Conservation (phyloP, 1,140 invertebrate genomes). For the Aricia agestis region DNA sequence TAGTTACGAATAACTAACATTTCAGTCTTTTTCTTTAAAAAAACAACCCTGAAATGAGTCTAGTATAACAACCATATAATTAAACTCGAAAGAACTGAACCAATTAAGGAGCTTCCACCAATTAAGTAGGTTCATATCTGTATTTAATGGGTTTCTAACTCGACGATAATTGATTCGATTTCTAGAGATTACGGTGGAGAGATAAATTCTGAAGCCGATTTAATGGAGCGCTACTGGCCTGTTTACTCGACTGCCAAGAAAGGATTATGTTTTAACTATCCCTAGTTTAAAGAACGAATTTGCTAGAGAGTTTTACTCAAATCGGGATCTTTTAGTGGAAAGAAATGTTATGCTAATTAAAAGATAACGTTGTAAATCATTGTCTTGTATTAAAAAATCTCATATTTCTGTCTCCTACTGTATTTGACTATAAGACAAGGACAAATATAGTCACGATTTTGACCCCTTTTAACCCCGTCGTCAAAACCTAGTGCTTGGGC, state of each 20-base stretch:
- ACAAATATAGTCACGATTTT: not conserved
- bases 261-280: not conserved
- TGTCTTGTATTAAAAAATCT: too few relatives aligned
- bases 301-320: too few relatives aligned
- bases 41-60: not conserved
- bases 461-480: not conserved
- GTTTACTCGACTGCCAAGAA: not conserved
- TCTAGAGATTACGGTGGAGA: not conserved
- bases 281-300: too few relatives aligned
- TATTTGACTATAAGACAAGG: not conserved
- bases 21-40: not conserved
- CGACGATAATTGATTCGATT: not conserved
- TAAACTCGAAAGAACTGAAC: not conserved
- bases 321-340: too few relatives aligned
- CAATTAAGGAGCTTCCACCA: not conserved
- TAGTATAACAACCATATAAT: not conserved
- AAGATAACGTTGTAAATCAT: too few relatives aligned
- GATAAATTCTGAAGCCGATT: not conserved
- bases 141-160: conserved; percentile 1
- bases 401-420: not conserved
- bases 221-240: not conserved
- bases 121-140: conserved; percentile 1
- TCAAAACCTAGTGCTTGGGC: not conserved
- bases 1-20: too few relatives aligned
- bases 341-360: too few relatives aligned